Conservation (phyloP, 2,113 vertebrate genomes). For the Pampusana beccarii region DNA sequence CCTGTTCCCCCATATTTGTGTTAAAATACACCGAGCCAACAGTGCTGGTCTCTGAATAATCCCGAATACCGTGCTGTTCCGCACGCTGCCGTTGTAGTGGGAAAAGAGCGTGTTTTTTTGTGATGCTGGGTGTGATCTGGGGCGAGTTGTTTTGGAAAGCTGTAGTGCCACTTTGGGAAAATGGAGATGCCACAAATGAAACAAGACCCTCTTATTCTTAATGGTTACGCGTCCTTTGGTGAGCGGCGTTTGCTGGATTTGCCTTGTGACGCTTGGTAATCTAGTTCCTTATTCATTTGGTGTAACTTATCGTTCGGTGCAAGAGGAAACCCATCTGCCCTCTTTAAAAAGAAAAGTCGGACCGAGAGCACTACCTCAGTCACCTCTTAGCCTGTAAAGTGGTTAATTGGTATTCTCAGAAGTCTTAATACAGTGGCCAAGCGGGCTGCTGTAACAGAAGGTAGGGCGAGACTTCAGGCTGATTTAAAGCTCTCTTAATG, state of each 20-base stretch:
- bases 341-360: background rate
- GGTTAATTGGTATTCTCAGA: slow-evolving; percentile 63
- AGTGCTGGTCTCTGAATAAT: background rate
- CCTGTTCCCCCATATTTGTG: too few relatives aligned
- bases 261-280: background rate
- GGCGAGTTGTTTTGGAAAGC: background rate
- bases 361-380: slow-evolving; percentile 14
- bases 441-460: slow-evolving; percentile 60
- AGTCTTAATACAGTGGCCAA: slow-evolving; percentile 54
- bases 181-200: background rate
- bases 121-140: background rate
- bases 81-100: rapidly evolving
- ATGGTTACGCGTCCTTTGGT: background rate
- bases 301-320: background rate
- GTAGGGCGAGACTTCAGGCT: slow-evolving; percentile 44
- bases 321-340: background rate
- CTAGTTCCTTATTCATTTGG: background rate
- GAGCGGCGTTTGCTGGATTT: background rate
- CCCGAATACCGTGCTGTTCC: background rate
- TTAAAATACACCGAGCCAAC: rapidly evolving
- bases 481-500: background rate
- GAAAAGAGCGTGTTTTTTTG: background rate
- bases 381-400: slow-evolving; percentile 52
- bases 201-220: background rate
- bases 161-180: background rate